A percentile compares a stretch with the other conserved stretches of the same genome.
Evolutionary conservation across 2,113 vertebrate genomes (phyloP).

Genomic region (Oryzias celebensis): DNA sequence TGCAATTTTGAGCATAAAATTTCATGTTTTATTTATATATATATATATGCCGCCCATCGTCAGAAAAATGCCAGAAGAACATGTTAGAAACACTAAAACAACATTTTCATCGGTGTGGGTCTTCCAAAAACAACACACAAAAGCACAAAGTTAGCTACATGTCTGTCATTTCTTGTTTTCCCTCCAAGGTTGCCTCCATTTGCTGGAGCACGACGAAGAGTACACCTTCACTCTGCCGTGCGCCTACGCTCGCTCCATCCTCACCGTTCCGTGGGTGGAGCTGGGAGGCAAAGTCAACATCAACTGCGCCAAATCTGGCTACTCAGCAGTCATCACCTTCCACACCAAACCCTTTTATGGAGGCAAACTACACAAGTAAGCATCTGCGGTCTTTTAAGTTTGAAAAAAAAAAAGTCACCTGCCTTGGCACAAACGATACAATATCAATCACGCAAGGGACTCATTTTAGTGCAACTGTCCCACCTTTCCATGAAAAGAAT

Average conservation of each 20-base stretch:
- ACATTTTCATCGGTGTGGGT: no score
- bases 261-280: slow-evolving; percentile 98
- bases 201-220: slow-evolving; percentile 92
- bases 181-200: slow-evolving; percentile 83
- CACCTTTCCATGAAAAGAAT: no score
- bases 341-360: slow-evolving; percentile 99
- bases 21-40: no score
- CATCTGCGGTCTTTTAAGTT: background rate
- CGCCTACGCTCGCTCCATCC: slow-evolving; percentile 94
- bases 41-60: no score
- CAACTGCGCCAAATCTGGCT: slow-evolving; percentile 89
- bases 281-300: slow-evolving; percentile 95
- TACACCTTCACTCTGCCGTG: slow-evolving; percentile 95
- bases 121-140: background rate
- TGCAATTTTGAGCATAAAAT: no score
- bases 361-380: slow-evolving; percentile 92
- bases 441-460: no score
- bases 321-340: slow-evolving; percentile 95
- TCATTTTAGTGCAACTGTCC: no score
- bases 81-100: no score
- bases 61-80: no score
- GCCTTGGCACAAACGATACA: no score
- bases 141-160: background rate
- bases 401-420: background rate
- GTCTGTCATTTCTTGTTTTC: background rate